Evolutionary conservation across 2,113 vertebrate species (phyloP), one percentile per base, ranked within the genome.

Genomic region (Notothenia rossii): DNA sequence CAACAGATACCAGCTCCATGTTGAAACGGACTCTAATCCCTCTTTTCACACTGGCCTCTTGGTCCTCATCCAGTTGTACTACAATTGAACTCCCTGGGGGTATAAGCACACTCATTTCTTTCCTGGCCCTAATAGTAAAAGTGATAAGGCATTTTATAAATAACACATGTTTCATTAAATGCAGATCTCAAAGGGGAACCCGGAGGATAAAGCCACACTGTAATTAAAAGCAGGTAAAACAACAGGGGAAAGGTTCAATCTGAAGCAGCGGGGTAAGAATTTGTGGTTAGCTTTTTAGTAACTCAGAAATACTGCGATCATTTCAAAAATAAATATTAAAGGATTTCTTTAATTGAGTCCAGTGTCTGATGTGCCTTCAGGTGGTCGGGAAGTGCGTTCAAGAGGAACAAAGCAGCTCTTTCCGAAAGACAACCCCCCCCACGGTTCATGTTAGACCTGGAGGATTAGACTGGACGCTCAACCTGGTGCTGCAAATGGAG

Each of bases 1-100:
- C 88, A 85, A 88, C 91, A 91, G 90, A 92, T 86, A 88, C 84
- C 79, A 83, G 84, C 82, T 81, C 84, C 59, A 58, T 29, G 84
- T 43, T 84, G 87, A 82, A 84, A 85, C 4, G 25, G 74, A 89
- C 78, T 86, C 83, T 86, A 88, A 87, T 89, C 79, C 87, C 48
- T 85, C 76, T 68, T 89, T 90, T 90, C 88, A 87, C 76, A 60
- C 72, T 2, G 81, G 80, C 61, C 78, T 76, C 81, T 86, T 72
- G 80, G 79, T 83, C 79, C 48, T 67, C 82, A 75, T 87, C 73
- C 84, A 91, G 74, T 86, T 72, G 84, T 74, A 61, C 50, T 46
- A 75, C 49, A 84, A 69, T 69, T 75, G 51, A 85, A 82, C 70
- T 75, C 80, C 72, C 65, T 53, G 10, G 6, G 36, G 83, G 69